Percentiles rank a stretch among this genome's conserved stretches.
Evolutionary conservation across 2,888 invertebrate genomes (phyloP).

Genomic region (Clistopyga incitator): DNA sequence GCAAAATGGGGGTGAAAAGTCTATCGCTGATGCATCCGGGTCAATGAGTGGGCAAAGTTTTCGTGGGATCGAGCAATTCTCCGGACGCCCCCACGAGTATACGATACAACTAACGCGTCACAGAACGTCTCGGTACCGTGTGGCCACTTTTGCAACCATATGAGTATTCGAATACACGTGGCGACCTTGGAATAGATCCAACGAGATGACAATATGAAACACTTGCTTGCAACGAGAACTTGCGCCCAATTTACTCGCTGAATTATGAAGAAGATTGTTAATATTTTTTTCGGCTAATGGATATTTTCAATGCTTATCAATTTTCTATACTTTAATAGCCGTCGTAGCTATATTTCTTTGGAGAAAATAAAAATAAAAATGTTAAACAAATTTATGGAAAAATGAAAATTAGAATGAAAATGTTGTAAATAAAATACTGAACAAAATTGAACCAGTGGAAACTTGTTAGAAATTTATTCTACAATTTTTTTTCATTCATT

Average conservation of each 20-base stretch:
- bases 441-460: too few relatives aligned
- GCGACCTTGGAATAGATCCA: slow-evolving; percentile 36
- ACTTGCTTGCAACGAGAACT: neutral
- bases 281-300: neutral
- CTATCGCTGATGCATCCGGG: slow-evolving; percentile 7
- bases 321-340: too few relatives aligned
- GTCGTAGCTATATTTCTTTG: too few relatives aligned
- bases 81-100: slow-evolving; percentile 13
- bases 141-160: slow-evolving; percentile 15
- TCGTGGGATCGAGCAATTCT: slow-evolving; percentile 17
- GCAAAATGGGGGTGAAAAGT: neutral
- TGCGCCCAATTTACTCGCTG: neutral
- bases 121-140: slow-evolving; percentile 9
- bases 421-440: too few relatives aligned
- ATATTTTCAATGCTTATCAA: neutral
- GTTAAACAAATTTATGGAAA: too few relatives aligned
- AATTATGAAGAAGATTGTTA: neutral
- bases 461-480: too few relatives aligned
- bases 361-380: too few relatives aligned
- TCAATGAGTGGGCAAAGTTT: slow-evolving; percentile 23
- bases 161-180: slow-evolving; percentile 42
- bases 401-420: too few relatives aligned
- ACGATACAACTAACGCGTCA: neutral
- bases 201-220: slow-evolving; percentile 16
- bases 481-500: too few relatives aligned